Evolutionary conservation across 1,140 invertebrate species (phyloP).

Genomic region (Drosophila bifasciata): DNA sequence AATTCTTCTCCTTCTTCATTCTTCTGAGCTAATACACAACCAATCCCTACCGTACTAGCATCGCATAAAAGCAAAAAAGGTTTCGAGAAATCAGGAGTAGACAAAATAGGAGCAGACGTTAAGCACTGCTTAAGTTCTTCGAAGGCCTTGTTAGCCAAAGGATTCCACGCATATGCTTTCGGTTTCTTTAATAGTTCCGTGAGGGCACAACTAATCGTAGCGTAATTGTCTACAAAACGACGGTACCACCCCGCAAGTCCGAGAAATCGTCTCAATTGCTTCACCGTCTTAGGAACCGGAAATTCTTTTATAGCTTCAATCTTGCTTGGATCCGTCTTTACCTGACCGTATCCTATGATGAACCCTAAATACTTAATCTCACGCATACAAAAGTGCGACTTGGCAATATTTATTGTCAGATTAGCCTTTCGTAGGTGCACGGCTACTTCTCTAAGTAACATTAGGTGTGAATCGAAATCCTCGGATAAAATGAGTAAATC

Average conservation of each 20-base stretch:
- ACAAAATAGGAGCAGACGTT: too few species aligned
- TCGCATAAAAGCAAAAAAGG: conserved; percentile 43
- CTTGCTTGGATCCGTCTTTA: conserved; percentile 46
- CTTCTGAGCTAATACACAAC: conserved; percentile 28
- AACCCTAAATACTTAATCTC: conserved; percentile 31
- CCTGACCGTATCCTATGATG: conserved; percentile 22
- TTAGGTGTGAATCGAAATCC: conserved; percentile 80
- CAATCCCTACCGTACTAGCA: conserved; percentile 28
- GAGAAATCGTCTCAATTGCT: conserved; percentile 83
- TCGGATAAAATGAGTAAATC: conserved; percentile 3
- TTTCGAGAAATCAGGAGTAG: conserved; percentile 29
- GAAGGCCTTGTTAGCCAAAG: conserved; percentile 4
- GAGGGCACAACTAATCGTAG: conserved; percentile 9
- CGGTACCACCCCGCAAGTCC: conserved; percentile 84
- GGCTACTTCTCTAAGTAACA: conserved; percentile 26
- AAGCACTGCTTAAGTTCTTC: conserved; percentile 14
- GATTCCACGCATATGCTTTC: conserved; percentile 5
- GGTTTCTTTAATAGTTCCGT: conserved; percentile 29
- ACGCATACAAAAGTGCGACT: conserved; percentile 35
- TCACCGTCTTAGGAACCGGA: conserved; percentile 14
- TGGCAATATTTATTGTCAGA: conserved; percentile 12
- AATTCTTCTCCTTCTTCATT: conserved; percentile 24
- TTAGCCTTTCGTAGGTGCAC: too few species aligned
- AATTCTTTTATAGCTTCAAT: conserved; percentile 43
- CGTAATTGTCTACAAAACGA: conserved; percentile 77